Conservation (phyloP, 64 coral and sea anemone genomes). For the Catalaphyllia jardinei region DNA sequence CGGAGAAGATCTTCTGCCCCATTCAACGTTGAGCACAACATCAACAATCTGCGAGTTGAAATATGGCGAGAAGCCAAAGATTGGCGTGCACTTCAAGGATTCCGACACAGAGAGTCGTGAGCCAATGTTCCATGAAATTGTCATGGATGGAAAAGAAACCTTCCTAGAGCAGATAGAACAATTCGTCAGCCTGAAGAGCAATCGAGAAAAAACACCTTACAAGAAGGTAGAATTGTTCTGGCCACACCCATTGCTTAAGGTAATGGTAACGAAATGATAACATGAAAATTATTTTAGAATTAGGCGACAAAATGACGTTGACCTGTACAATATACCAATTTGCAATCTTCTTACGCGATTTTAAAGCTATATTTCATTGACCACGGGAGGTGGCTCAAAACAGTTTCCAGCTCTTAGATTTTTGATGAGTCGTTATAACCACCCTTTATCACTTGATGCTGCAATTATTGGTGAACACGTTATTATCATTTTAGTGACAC, state of each 20-base stretch:
- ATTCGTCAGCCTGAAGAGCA: background rate
- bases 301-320: too few species aligned
- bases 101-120: background rate
- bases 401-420: too few species aligned
- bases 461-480: too few species aligned
- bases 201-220: conserved; percentile 16
- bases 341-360: too few species aligned
- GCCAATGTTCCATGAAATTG: background rate
- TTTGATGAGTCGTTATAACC: too few species aligned
- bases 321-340: too few species aligned
- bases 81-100: background rate
- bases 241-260: conserved; percentile 36
- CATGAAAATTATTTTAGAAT: too few species aligned
- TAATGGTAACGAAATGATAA: background rate
- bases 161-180: background rate
- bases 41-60: conserved; percentile 1
- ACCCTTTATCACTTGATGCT: too few species aligned
- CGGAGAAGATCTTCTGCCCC: background rate
- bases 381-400: too few species aligned
- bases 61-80: background rate
- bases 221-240: conserved; percentile 46
- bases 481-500: too few species aligned
- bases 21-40: background rate
- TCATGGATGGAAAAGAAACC: background rate
- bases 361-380: too few species aligned